Evolutionary conservation across 2,113 vertebrate genomes (phyloP).

Genomic region (Tringa solitaria): DNA sequence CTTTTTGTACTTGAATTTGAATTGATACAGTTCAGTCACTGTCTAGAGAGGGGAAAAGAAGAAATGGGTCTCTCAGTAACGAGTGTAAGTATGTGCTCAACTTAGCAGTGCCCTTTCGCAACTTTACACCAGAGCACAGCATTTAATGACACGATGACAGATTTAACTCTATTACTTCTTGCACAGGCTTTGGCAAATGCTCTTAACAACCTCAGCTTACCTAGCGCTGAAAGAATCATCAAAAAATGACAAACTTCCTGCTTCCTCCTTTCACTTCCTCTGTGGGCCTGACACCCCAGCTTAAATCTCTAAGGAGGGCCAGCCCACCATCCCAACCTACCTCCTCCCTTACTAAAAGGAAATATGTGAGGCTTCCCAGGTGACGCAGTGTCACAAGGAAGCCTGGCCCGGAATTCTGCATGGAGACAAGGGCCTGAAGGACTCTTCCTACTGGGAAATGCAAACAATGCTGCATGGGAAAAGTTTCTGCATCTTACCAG

Average conservation of each 20-base stretch:
- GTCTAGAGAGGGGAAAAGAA: constrained; percentile 72
- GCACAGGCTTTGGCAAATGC: neutral
- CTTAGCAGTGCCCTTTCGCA: neutral
- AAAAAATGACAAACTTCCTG: neutral
- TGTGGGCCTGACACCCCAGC: neutral
- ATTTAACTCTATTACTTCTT: neutral
- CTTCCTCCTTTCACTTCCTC: constrained; percentile 9
- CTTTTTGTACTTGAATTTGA: constrained; percentile 86
- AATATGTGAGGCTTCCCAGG: neutral
- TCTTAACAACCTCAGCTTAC: neutral
- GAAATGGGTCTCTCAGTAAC: neutral
- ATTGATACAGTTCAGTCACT: constrained; percentile 92
- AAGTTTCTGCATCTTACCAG: neutral
- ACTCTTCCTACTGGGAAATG: neutral
- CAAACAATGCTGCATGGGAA: neutral
- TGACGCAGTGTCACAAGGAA: neutral
- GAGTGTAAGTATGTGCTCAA: neutral
- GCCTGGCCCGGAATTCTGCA: neutral
- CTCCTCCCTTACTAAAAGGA: neutral
- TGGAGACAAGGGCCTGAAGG: neutral
- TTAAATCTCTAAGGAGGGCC: neutral
- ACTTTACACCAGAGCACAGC: neutral
- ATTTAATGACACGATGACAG: neutral
- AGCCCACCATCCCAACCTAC: neutral
- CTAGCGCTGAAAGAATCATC: neutral